A percentile compares a stretch with the other conserved stretches of the same genome.
Evolutionary conservation across 2,797 vertebrate species (phyloP).

Genomic region (Notolabrus celidotus): DNA sequence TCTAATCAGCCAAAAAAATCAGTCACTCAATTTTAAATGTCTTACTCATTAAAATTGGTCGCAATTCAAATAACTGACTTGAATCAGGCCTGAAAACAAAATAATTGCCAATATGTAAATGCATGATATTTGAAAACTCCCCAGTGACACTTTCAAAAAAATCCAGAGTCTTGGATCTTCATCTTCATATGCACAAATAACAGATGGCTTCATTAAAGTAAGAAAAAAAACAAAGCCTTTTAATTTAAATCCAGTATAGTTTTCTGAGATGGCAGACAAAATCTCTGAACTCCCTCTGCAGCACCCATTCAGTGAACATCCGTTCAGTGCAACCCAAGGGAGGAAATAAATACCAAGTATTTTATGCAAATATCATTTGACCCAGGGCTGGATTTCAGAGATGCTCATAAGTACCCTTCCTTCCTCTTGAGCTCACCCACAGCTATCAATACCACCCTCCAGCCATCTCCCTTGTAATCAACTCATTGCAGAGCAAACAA

Average conservation of each 20-base stretch:
- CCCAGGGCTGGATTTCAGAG: slow-evolving; percentile 24
- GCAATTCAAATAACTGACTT: background rate
- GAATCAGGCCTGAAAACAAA: no score
- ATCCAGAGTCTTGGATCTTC: background rate
- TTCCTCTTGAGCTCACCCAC: slow-evolving; percentile 12
- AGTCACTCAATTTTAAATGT: background rate
- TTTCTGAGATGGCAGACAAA: slow-evolving; percentile 29
- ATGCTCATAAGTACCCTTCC: slow-evolving; percentile 3
- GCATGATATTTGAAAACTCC: background rate
- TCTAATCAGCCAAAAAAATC: background rate
- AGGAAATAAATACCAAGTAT: slow-evolving; percentile 29
- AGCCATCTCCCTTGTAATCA: slow-evolving; percentile 20
- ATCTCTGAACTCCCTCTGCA: slow-evolving; percentile 24
- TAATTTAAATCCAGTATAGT: slow-evolving; percentile 8
- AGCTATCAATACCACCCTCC: slow-evolving; percentile 3
- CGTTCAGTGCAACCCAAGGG: slow-evolving; percentile 1
- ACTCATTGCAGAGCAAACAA: slow-evolving; percentile 28
- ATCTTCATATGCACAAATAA: background rate
- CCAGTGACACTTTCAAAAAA: background rate
- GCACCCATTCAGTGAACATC: slow-evolving; percentile 4
- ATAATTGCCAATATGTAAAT: no score
- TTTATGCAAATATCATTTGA: slow-evolving; percentile 47
- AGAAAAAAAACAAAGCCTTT: slow-evolving; percentile 11
- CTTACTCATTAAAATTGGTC: background rate
- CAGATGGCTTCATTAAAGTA: slow-evolving; percentile 10